These are phyloP conservation scores for Lacerta viridis DNA, from an alignment of 2,797 vertebrate genomes.

Conservation along the genomic window DNA sequence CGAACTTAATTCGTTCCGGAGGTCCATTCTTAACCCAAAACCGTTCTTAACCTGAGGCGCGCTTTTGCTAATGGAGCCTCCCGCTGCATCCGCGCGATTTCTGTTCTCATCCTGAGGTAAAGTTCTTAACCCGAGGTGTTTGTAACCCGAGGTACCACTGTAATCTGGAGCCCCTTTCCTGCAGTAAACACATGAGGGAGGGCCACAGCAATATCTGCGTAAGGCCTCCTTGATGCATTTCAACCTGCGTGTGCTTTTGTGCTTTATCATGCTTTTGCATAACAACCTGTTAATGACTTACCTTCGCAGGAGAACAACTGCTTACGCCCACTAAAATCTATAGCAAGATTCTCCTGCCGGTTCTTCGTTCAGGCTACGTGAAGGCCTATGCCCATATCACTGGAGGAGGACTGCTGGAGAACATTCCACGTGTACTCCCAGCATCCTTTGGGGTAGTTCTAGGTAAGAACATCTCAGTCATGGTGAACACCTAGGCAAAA, in stretches of 20 bases:
- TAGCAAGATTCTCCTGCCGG: conserved; percentile 87
- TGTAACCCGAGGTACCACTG: too few species aligned
- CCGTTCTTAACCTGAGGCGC: too few species aligned
- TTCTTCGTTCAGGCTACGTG: conserved; percentile 87
- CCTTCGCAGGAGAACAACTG: conserved; percentile 87
- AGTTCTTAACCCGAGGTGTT: too few species aligned
- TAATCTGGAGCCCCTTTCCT: not conserved
- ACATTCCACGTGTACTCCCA: conserved; percentile 93
- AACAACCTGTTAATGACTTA: conserved; percentile 24
- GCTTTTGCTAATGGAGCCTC: too few species aligned
- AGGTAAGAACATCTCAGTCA: conserved; percentile 75
- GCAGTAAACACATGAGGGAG: not conserved
- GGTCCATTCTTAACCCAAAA: too few species aligned
- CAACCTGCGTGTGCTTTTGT: not conserved
- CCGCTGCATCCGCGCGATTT: too few species aligned
- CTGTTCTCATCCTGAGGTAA: too few species aligned
- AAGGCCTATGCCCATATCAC: conserved; percentile 97
- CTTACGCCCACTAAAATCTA: conserved; percentile 96
- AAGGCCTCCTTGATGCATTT: not conserved
- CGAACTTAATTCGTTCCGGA: too few species aligned
- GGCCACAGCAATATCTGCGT: not conserved
- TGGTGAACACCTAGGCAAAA: not conserved
- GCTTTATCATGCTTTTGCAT: not conserved
- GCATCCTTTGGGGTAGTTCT: conserved; percentile 85
- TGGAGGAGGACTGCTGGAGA: conserved; percentile 95